Base-by-base conservation (phyloP, 2,888 invertebrate species). In the Calliopum simillimum region DNA sequence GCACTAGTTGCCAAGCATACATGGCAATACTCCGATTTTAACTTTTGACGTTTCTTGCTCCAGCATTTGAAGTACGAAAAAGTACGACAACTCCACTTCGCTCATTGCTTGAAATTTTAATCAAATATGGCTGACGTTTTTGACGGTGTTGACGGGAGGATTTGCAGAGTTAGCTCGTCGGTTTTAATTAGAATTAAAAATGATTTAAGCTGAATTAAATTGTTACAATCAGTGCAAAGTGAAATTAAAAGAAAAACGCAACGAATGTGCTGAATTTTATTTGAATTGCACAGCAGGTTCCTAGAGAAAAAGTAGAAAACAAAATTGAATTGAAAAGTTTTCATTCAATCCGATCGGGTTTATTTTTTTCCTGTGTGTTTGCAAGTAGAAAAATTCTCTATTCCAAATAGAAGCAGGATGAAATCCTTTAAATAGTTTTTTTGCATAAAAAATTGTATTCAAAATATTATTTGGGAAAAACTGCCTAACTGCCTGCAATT, bases 71-170 rank as follows among this genome's bases (percentile, higher is more conserved):
- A 61, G 19, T 65, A 19, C 4, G 41, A 43, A 67, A 46, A 47
- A 16, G n/a, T 58, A 67, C 46, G 58, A 58, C 47, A 67, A 67
- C 67, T 67, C 21, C 51, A 41, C 16, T 51, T 23, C 58, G 49
- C 56, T 56, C 16, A 14, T 59, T 43, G 59, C 41, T 41, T 23
- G 0, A 19, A 41, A 21, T 59, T 49, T 43, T 41, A 58, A 67
- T 67, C 67, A 59, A 67, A 67, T 67, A 67, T 67, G 67, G 67
- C 67, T 67, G 67, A 67, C 67, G 49, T 49, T 25, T 66, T 25
- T 66, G 59, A 58, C 33, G 67, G 67, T 41, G 58, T 64, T 53
- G 59, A 67, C 67, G 67, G 58, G 16, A 21, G 49, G n/a, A 49
- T 25, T 59, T 33, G 25, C 4, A 47, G 59, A 49, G 11, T 21